Base-by-base conservation (phyloP, 2,113 vertebrate genomes). In the Oncorhynchus mykiss region DNA sequence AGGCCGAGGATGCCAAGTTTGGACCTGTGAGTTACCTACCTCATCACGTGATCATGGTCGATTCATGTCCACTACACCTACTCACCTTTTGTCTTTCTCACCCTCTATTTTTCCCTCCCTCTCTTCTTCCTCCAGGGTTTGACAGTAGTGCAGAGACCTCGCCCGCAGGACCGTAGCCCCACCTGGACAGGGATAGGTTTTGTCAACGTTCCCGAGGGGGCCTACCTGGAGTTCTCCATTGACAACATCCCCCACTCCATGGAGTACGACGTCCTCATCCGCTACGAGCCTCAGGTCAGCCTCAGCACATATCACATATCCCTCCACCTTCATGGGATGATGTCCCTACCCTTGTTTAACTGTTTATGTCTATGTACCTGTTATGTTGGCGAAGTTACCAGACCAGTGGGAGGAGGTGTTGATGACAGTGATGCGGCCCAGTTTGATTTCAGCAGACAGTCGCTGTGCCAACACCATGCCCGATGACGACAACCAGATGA, bases 131-230 rank as follows among this genome's bases (percentile, higher is more conserved):
- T 67, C 16, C 66, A 99, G 98, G 97, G 94, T 16, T 94, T 96
- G 76, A 94, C 74, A 0, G 73, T 97, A 64, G 88, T 96, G 64
- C 95, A 94, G 6, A 94, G 97, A 39, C 93, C 92, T 16, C 93
- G 94, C 74, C 93, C 95, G 0, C 93, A 93, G 3, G 95, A 98
- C 82, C 95, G 95, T 39, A 93, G 83, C 6, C 96, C 97, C 0
- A 98, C 97, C 2, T 99, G 98, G 98, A 99, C 98, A 2, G 98
- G 98, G 80, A 82, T 93, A 0, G 98, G 98, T 24, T 95, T 99
- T n/a, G 96, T 95, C 77, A 95, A 93, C 11, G 96, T 99, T 24
- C 96, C 97, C 0, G 97, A 99, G 87, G 96, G 98, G 2, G 95
- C 93, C 0, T 96, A 93, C 85, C 87, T 99, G 83, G 98, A 99